phyloP scores from a whole-genome alignment of 2,888 invertebrate genomes.

The Slavum lentiscoides region DNA sequence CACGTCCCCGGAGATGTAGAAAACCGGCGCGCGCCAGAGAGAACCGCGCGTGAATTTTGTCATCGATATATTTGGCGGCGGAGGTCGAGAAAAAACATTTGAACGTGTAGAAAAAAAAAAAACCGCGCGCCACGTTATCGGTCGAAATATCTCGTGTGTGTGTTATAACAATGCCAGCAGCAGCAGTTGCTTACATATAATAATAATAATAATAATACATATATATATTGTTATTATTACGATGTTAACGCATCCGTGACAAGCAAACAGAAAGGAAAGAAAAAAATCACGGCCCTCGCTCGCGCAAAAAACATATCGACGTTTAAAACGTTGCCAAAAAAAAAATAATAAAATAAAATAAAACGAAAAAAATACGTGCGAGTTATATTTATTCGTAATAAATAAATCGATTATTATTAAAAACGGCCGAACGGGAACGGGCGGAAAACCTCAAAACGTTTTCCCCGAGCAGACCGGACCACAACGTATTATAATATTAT shows the following conservation, averaged over 20 bases:
- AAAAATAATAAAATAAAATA: too few species aligned
- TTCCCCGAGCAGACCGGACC: too few species aligned
- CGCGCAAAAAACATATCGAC: conserved; percentile 20
- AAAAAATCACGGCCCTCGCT: conserved; percentile 1
- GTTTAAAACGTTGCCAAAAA: conserved; percentile 35
- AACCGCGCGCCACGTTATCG: conserved; percentile 19
- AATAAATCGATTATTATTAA: neutral
- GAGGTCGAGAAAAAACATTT: conserved; percentile 23
- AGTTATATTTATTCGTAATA: neutral
- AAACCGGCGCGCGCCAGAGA: neutral
- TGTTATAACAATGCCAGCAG: conserved; percentile 32
- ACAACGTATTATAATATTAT: too few species aligned
- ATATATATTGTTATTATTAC: conserved; percentile 36
- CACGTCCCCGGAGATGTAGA: conserved; percentile 1
- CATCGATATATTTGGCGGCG: conserved; percentile 5
- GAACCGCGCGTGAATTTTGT: neutral
- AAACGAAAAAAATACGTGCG: conserved; percentile 11
- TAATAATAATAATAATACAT: neutral
- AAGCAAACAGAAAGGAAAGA: conserved; percentile 34
- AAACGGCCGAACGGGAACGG: neutral
- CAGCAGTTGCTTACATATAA: conserved; percentile 7
- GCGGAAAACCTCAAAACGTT: neutral
- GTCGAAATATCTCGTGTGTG: conserved; percentile 24
- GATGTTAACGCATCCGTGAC: conserved; percentile 50
- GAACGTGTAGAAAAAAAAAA: conserved; percentile 21